phyloP scores from a whole-genome alignment of 2,113 vertebrate genomes.

The Cinclus cinclus region DNA sequence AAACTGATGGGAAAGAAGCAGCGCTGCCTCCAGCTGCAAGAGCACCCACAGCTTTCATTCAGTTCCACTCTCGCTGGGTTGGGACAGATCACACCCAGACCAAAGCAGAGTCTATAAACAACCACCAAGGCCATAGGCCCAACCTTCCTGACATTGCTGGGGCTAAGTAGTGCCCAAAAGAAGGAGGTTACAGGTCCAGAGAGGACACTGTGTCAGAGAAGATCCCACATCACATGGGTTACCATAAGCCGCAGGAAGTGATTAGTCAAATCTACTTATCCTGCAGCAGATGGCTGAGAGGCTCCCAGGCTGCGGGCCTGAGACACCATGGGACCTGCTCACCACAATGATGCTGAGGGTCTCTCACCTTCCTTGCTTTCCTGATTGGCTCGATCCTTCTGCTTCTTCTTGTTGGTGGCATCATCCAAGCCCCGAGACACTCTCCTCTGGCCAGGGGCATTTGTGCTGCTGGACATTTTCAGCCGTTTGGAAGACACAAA shows the following conservation, averaged over 20 bases:
- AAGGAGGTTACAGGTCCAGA: conserved; percentile 22
- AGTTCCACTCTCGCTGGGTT: not conserved
- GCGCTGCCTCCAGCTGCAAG: not conserved
- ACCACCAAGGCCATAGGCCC: not conserved
- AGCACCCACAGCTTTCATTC: not conserved
- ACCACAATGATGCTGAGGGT: conserved; percentile 51
- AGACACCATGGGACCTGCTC: conserved; percentile 44
- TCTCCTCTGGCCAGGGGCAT: conserved; percentile 77
- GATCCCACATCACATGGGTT: not conserved
- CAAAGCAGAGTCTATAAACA: not conserved
- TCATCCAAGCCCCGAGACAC: conserved; percentile 76
- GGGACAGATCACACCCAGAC: not conserved
- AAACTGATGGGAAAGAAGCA: not conserved
- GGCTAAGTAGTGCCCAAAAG: not conserved
- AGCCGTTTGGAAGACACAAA: conserved; percentile 91
- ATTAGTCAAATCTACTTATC: conserved; percentile 63
- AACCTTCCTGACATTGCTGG: not conserved
- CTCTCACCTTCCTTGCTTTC: conserved; percentile 92
- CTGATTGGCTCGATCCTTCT: conserved; percentile 94
- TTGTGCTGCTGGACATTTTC: conserved; percentile 86
- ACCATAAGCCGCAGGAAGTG: conserved; percentile 44
- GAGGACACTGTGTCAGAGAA: conserved; percentile 31
- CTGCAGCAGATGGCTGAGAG: conserved; percentile 28
- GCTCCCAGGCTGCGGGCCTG: not conserved
- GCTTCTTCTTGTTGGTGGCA: conserved; percentile 91